Evolutionary conservation across 2,888 invertebrate species (phyloP).

Genomic region (Zelleria hepariella): DNA sequence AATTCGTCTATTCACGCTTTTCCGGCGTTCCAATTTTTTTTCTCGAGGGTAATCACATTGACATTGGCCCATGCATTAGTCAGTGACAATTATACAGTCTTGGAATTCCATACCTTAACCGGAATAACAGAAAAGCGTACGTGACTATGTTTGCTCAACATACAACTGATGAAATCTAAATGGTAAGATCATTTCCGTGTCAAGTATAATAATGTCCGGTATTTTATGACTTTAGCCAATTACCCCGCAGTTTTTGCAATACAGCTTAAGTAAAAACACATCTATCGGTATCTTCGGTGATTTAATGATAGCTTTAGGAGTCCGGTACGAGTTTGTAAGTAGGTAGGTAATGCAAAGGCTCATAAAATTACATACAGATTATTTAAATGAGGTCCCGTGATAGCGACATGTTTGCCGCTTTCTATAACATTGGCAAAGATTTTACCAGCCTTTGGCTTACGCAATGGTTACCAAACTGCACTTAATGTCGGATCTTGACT

Average conservation of each 20-base stretch:
- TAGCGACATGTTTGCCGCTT: neutral
- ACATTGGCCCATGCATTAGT: neutral
- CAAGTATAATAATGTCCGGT: neutral
- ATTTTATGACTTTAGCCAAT: neutral
- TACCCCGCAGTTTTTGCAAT: neutral
- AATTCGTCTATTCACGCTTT: neutral
- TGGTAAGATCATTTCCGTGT: neutral
- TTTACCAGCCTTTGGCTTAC: neutral
- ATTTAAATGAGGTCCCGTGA: neutral
- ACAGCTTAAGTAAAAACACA: neutral
- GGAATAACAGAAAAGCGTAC: neutral
- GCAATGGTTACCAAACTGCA: slow-evolving; percentile 17
- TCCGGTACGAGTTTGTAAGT: neutral
- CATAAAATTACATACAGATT: neutral
- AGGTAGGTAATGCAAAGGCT: neutral
- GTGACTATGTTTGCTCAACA: neutral
- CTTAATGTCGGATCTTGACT: slow-evolving; percentile 19
- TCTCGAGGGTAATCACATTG: neutral
- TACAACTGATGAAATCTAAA: neutral
- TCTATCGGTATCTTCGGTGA: neutral
- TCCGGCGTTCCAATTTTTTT: neutral
- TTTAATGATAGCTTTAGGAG: neutral
- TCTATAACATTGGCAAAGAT: slow-evolving; percentile 4
- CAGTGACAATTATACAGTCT: neutral
- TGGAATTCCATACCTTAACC: neutral